Conservation (phyloP, 1,140 invertebrate species). For the Caerostris darwini region DNA sequence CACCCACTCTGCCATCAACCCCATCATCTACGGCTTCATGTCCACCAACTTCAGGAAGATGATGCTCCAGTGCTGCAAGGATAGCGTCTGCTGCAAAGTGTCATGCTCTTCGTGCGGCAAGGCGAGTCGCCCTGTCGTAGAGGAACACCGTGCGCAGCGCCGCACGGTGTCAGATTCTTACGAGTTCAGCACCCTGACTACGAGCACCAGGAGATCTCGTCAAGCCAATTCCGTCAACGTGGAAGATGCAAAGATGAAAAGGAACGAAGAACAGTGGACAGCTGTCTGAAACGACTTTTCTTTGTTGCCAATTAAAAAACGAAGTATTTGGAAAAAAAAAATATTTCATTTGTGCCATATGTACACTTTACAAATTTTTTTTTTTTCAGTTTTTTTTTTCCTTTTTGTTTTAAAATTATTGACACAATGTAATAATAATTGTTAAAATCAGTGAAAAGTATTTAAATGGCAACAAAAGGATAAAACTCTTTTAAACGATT, state of each 20-base stretch:
- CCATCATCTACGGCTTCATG: constrained; percentile 85
- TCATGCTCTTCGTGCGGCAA: background rate
- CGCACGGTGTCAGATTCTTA: constrained; percentile 55
- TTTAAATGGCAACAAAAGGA: too few species aligned
- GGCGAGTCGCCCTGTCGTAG: background rate
- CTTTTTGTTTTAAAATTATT: too few species aligned
- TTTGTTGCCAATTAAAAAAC: too few species aligned
- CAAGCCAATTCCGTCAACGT: constrained; percentile 60
- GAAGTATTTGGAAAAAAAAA: too few species aligned
- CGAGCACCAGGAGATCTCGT: constrained; percentile 57
- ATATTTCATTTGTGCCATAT: too few species aligned
- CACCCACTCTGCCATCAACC: constrained; percentile 83
- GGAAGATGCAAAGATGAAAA: constrained; percentile 28
- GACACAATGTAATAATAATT: too few species aligned
- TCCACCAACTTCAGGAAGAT: constrained; percentile 83
- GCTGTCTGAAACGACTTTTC: constrained; percentile 4
- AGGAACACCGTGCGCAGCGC: background rate
- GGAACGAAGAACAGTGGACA: constrained; percentile 63
- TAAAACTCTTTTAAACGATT: too few species aligned
- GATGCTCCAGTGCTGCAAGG: constrained; percentile 79
- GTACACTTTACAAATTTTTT: too few species aligned
- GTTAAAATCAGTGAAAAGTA: too few species aligned
- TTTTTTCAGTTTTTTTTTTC: too few species aligned
- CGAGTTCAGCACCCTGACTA: constrained; percentile 74
- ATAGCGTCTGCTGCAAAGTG: constrained; percentile 7